phyloP scores from a whole-genome alignment of 2,113 vertebrate genomes.

The Siniperca chuatsi region DNA sequence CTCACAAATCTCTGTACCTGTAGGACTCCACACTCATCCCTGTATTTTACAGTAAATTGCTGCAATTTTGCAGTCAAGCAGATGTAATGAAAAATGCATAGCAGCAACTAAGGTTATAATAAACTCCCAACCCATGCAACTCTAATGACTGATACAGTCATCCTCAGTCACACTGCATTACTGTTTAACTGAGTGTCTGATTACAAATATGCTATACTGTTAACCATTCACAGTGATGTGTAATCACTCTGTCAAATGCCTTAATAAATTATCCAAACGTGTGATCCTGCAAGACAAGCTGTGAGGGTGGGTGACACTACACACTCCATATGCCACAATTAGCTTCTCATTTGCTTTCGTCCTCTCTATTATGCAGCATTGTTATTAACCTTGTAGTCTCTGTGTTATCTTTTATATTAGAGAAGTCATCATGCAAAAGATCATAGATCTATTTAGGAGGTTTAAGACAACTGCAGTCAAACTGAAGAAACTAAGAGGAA shows the following conservation, averaged over 20 bases:
- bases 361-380: conserved; percentile 30
- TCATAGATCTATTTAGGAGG: not conserved
- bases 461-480: not conserved
- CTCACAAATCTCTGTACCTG: not conserved
- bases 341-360: conserved; percentile 41
- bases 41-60: conserved; percentile 41
- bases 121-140: conserved; percentile 18
- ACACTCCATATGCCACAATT: conserved; percentile 68
- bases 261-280: conserved; percentile 70
- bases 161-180: conserved; percentile 32
- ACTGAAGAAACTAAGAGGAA: not conserved
- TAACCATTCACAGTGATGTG: conserved; percentile 62
- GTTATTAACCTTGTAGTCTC: conserved; percentile 14
- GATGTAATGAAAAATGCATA: conserved; percentile 14
- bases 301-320: conserved; percentile 65
- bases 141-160: conserved; percentile 41
- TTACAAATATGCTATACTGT: conserved; percentile 66
- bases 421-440: not conserved
- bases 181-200: conserved; percentile 65
- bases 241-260: conserved; percentile 70
- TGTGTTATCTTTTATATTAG: not conserved
- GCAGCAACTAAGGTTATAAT: conserved; percentile 21
- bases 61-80: conserved; percentile 25
- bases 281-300: conserved; percentile 76
- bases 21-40: conserved; percentile 24